Base-by-base conservation (phyloP, 2,113 vertebrate genomes). In the Mola mola region DNA sequence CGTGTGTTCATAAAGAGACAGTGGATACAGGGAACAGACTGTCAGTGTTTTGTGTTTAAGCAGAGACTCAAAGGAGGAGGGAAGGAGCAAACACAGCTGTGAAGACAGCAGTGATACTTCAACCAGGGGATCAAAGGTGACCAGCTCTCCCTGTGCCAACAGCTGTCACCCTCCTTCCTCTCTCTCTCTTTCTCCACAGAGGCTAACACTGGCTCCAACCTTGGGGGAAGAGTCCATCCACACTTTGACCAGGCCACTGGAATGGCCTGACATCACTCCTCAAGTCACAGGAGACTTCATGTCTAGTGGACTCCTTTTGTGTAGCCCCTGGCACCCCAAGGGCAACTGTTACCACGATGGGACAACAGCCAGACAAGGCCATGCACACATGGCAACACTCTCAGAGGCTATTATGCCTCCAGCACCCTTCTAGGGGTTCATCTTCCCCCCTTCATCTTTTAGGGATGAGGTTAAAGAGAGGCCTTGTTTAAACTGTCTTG, bases 371-470 rank as follows among this genome's bases (percentile, higher is more conserved):
- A 83, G 82, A 83, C 81, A 66, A 67, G 82, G 64, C 58, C 62
- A 49, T 8, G 68, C 75, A 85, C 89, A 91, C 83, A 90, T 88
- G 86, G 90, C 73, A 89, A 58, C 81, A 77, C 82, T 92, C 86
- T 86, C 43, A 57, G 82, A 67, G 69, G 65, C 72, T 48, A 83
- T 84, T 84, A 83, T 52, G 69, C 71, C 76, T 83, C 33, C 75
- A 76, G 74, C 66, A 31, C 43, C 62, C 34, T 13, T 66, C 53
- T 79, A 69, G 63, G 60, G 50, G 67, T 79, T 79, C 83, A 59
- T 86, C 83, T 52, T 73, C 64, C 65, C 44, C 72, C 76, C 81
- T 88, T 88, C 78, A 88, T 87, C 78, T 87, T 82, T 38, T 22
- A 13, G 49, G 76, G 51, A 63, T 22, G 46, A 62, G 78, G 78